A percentile compares a stretch with the other conserved stretches of the same genome.
Conservation (phyloP, 2,113 vertebrate genomes). For the Puffinus mauretanicus region DNA sequence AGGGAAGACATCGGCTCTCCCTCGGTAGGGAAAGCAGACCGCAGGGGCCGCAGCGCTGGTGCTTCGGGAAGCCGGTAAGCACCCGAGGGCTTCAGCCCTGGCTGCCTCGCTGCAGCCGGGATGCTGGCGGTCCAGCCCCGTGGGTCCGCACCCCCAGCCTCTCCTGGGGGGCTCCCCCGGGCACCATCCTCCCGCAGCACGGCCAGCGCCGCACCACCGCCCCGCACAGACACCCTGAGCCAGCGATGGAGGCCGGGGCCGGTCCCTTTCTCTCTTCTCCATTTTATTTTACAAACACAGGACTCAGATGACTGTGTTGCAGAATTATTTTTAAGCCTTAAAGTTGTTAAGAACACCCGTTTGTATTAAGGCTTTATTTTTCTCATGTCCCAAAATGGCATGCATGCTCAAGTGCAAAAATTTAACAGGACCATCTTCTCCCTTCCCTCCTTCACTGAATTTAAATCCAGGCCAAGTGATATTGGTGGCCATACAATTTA, state of each 20-base stretch:
- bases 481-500: accelerated
- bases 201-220: not conserved
- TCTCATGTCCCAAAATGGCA: too few species aligned
- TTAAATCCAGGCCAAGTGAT: not conserved
- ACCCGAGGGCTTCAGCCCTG: not conserved
- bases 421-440: not conserved
- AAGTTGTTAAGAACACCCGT: not conserved
- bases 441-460: not conserved
- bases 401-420: accelerated
- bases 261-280: not conserved
- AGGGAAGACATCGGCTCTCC: not conserved
- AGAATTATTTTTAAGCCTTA: not conserved
- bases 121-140: not conserved
- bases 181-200: accelerated
- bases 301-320: accelerated
- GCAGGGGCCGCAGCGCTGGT: not conserved
- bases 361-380: not conserved
- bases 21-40: too few species aligned
- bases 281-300: not conserved
- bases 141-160: not conserved
- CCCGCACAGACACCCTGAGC: not conserved
- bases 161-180: too few species aligned
- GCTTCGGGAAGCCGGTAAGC: too few species aligned
- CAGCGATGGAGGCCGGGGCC: too few species aligned
- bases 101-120: not conserved